Evolutionary conservation across 2,888 invertebrate genomes (phyloP).

Genomic region (Agrotis exclamationis): DNA sequence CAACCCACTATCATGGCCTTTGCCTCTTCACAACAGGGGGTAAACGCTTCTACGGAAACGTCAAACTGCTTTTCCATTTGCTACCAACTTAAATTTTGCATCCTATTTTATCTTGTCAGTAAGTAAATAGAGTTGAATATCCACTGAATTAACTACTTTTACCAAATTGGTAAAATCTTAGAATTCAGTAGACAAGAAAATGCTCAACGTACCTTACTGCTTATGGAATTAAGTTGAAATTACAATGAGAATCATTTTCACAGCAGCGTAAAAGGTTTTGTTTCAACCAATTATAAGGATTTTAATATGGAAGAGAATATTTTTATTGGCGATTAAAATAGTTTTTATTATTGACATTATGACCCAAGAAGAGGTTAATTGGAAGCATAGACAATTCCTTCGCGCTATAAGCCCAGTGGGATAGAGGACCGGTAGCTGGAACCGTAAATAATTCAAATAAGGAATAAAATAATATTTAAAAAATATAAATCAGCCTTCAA

Average conservation of each 20-base stretch:
- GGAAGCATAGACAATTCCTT: constrained; percentile 62
- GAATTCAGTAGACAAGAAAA: constrained; percentile 5
- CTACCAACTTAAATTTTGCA: constrained; percentile 30
- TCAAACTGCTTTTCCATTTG: constrained; percentile 55
- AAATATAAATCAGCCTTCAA: not conserved
- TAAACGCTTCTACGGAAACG: constrained; percentile 67
- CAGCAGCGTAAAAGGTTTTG: constrained; percentile 29
- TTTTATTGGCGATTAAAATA: constrained; percentile 72
- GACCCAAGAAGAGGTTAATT: constrained; percentile 58
- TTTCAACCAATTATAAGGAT: constrained; percentile 60
- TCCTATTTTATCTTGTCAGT: rapidly evolving
- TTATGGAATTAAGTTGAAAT: constrained; percentile 41
- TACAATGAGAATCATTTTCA: constrained; percentile 24
- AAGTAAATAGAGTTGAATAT: constrained; percentile 39
- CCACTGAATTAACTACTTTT: constrained; percentile 10
- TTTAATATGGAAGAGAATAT: constrained; percentile 67
- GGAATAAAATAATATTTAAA: not conserved
- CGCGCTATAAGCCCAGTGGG: constrained; percentile 61
- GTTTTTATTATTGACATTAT: constrained; percentile 65
- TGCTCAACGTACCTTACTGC: constrained; percentile 16
- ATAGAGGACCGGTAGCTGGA: constrained; percentile 61
- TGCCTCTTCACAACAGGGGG: constrained; percentile 70
- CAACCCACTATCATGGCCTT: constrained; percentile 63
- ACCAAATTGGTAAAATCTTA: constrained; percentile 13
- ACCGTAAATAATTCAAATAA: constrained; percentile 18